A percentile compares a stretch with the other conserved stretches of the same genome.
Conservation (phyloP, 2,113 vertebrate genomes). For the Danionella cerebrum region DNA sequence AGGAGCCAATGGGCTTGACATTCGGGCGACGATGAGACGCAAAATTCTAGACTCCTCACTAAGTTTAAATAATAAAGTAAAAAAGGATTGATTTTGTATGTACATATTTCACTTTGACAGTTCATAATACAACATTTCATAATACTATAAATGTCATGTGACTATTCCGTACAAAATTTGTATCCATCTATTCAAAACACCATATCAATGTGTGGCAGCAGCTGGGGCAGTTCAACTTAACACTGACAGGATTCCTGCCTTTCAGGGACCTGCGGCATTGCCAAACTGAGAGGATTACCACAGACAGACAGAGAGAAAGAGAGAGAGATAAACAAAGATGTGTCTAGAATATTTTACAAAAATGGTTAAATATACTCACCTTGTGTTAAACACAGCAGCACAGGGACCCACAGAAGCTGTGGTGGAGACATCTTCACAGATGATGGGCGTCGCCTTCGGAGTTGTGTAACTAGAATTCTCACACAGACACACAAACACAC, state of each 20-base stretch:
- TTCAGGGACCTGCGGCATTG: neutral
- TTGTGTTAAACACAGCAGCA: constrained; percentile 46
- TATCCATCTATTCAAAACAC: neutral
- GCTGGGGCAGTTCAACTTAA: neutral
- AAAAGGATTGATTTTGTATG: too few species aligned
- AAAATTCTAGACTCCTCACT: too few species aligned
- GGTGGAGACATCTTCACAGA: constrained; percentile 47
- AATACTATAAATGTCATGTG: too few species aligned
- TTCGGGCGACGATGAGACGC: too few species aligned
- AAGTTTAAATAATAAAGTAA: too few species aligned
- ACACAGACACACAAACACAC: constrained; percentile 26
- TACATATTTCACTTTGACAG: too few species aligned
- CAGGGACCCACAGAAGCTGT: constrained; percentile 35
- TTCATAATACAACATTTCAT: too few species aligned
- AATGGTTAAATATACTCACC: constrained; percentile 56
- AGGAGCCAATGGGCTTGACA: too few species aligned
- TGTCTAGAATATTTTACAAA: constrained; percentile 20
- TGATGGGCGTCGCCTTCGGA: constrained; percentile 7
- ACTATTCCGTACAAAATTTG: too few species aligned
- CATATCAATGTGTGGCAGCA: neutral
- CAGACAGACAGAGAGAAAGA: neutral
- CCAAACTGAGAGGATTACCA: neutral
- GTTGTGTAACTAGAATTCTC: neutral
- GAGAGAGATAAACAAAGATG: neutral
- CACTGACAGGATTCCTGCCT: neutral